A percentile compares a stretch with the other conserved stretches of the same genome.
Evolutionary conservation across 2,888 invertebrate genomes (phyloP).

Genomic region (Melinaea marsaeus): DNA sequence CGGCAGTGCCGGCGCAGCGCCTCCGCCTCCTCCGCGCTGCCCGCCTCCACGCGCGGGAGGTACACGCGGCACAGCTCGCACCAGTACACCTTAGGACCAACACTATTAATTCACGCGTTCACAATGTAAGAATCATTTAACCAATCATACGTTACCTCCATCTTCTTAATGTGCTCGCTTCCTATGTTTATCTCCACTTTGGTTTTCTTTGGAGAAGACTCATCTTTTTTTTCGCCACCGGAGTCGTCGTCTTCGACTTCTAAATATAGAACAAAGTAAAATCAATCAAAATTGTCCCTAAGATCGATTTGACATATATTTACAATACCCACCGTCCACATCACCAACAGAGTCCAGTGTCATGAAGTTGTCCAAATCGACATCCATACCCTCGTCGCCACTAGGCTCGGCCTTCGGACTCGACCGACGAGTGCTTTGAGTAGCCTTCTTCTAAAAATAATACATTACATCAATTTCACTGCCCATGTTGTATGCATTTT

Average conservation of each 20-base stretch:
- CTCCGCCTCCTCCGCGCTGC: constrained; percentile 74
- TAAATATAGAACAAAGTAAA: constrained; percentile 33
- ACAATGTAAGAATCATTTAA: not conserved
- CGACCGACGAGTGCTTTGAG: constrained; percentile 52
- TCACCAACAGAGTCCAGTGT: constrained; percentile 93
- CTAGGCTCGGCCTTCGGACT: constrained; percentile 79
- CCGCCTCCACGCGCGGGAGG: constrained; percentile 78
- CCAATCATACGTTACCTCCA: constrained; percentile 78
- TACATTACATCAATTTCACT: constrained; percentile 3
- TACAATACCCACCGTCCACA: constrained; percentile 81
- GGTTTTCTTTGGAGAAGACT: constrained; percentile 70
- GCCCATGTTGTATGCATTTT: no score
- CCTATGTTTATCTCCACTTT: constrained; percentile 86
- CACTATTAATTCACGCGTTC: not conserved
- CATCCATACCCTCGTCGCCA: constrained; percentile 84
- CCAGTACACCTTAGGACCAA: constrained; percentile 74
- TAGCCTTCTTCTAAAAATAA: constrained; percentile 56
- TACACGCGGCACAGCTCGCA: constrained; percentile 89
- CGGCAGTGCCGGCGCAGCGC: constrained; percentile 85
- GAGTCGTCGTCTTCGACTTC: constrained; percentile 80
- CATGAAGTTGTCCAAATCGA: constrained; percentile 90
- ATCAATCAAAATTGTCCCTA: constrained; percentile 1
- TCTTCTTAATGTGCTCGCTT: constrained; percentile 85
- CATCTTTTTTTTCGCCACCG: constrained; percentile 77
- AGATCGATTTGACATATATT: not conserved